Conservation (phyloP, 2,113 vertebrate species). For the Aldabrachelys gigantea region DNA sequence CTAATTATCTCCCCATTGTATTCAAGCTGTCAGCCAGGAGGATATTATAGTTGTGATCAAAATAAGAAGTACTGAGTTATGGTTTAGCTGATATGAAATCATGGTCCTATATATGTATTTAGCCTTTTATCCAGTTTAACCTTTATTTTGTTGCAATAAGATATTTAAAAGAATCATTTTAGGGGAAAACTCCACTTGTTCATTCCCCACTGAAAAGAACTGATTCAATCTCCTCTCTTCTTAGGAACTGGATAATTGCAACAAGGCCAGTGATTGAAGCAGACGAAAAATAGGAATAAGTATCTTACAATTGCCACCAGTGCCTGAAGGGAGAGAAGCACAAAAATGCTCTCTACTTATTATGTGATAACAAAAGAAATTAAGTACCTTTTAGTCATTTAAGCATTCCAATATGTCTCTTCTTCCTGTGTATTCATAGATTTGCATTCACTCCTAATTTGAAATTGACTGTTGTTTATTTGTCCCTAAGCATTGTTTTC, state of each 20-base stretch:
- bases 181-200: conserved; percentile 10
- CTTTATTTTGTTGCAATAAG: background rate
- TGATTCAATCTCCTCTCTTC: background rate
- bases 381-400: conserved; percentile 20
- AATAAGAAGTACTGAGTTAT: conserved; percentile 16
- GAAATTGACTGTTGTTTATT: conserved; percentile 7
- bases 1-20: conserved; percentile 44
- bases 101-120: background rate
- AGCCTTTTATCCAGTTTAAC: background rate
- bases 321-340: conserved; percentile 15
- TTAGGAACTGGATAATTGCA: background rate
- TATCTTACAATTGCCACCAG: conserved; percentile 30
- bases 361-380: conserved; percentile 45
- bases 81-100: background rate
- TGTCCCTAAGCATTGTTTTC: conserved; percentile 14
- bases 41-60: conserved; percentile 20
- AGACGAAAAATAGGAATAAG: background rate
- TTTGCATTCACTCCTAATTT: conserved; percentile 38
- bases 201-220: background rate
- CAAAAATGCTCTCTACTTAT: background rate
- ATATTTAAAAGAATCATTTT: conserved; percentile 9
- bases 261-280: background rate
- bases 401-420: conserved; percentile 20
- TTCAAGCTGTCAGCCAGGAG: conserved; percentile 31
- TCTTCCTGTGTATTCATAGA: background rate